Evolutionary conservation across 2,888 invertebrate species (phyloP).

Genomic region (Brachycybe producta): DNA sequence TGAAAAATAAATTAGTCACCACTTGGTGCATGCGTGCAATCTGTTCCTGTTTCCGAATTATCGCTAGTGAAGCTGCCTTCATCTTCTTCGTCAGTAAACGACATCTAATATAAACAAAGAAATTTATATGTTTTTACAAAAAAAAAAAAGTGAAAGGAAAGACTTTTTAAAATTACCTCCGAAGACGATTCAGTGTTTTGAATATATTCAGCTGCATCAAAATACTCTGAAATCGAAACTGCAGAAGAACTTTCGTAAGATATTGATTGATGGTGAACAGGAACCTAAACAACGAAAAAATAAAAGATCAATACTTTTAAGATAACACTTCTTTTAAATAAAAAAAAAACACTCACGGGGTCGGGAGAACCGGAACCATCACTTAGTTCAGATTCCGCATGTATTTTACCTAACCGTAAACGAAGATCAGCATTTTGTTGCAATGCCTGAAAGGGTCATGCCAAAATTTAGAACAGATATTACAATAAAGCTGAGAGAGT

Average conservation of each 20-base stretch:
- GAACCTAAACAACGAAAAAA: too few species aligned
- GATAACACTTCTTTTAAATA: constrained; percentile 23
- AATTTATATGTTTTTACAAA: background rate
- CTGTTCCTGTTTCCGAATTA: constrained; percentile 44
- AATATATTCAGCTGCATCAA: constrained; percentile 57
- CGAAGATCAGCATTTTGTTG: constrained; percentile 63
- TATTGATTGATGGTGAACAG: constrained; percentile 49
- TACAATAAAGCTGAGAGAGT: background rate
- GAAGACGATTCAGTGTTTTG: constrained; percentile 50
- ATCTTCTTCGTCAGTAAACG: constrained; percentile 29
- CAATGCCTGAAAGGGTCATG: constrained; percentile 48
- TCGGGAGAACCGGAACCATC: constrained; percentile 31
- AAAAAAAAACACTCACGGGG: constrained; percentile 9
- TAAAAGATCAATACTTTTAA: constrained; percentile 17
- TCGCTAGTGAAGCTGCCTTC: constrained; percentile 52
- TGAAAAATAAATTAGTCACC: constrained; percentile 22
- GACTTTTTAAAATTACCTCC: constrained; percentile 40
- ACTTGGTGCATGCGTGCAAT: constrained; percentile 27
- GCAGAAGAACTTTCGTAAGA: constrained; percentile 61
- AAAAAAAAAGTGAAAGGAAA: constrained; percentile 4
- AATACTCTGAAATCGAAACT: constrained; percentile 62
- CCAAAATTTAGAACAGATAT: background rate
- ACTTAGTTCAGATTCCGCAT: constrained; percentile 37
- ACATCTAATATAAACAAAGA: constrained; percentile 16
- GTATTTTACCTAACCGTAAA: constrained; percentile 33